Percentiles rank a stretch among this genome's conserved stretches.
These are phyloP conservation scores for Heterodera filipjevi DNA, from an alignment of 2,888 invertebrate species.

Conservation along the genomic window DNA sequence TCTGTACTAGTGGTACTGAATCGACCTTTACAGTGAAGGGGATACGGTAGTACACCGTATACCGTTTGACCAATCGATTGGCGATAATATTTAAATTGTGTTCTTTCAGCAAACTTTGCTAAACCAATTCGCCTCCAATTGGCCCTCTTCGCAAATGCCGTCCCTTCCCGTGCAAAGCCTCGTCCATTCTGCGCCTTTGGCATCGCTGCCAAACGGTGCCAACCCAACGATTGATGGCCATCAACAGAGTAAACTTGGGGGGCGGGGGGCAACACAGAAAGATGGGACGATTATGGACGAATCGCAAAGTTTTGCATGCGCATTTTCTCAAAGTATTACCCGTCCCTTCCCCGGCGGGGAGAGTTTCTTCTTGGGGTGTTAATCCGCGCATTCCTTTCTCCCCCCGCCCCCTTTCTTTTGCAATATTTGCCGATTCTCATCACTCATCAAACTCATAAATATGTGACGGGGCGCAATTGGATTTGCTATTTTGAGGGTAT, in stretches of 20 bases:
- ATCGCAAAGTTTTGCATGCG: not conserved
- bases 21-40: too few relatives aligned
- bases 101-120: not conserved
- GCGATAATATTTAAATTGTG: not conserved
- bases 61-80: not conserved
- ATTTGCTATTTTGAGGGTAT: not conserved
- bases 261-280: not conserved
- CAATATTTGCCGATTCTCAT: constrained; percentile 1
- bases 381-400: not conserved
- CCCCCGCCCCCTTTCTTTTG: not conserved
- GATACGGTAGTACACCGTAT: too few relatives aligned
- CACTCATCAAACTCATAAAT: constrained; percentile 6
- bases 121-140: constrained; percentile 2
- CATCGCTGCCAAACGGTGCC: not conserved
- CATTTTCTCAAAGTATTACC: not conserved
- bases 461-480: not conserved
- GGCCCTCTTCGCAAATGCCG: not conserved
- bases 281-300: not conserved
- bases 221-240: not conserved
- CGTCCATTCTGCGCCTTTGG: not conserved
- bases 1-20: too few relatives aligned
- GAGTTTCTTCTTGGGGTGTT: not conserved
- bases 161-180: not conserved
- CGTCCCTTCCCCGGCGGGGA: not conserved
- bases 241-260: not conserved